Evolutionary conservation across 2,113 vertebrate genomes (phyloP), one percentile per base, ranked within the genome.

Genomic region (Thryonomys swinderianus): DNA sequence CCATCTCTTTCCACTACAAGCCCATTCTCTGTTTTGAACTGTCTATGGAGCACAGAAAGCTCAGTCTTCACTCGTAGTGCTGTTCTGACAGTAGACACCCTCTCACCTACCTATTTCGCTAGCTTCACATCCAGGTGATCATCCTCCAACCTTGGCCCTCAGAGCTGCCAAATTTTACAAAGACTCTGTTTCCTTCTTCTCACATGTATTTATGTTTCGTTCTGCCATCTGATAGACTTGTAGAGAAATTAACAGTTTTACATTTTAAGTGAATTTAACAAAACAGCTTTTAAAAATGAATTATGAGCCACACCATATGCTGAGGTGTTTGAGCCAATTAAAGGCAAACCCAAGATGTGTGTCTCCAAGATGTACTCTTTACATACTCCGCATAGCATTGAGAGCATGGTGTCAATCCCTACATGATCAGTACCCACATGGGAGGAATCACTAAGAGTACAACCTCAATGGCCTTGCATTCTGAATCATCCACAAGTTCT

Each of bases 251-350:
- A 74, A 85, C 20, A 79, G n/a, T n/a, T 90, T 80, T 80, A 74
- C 4, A 48, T 69, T 93, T 53, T n/a, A 94, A 78, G 37, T 83
- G 51, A 91, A 88, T 88, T 85, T 84, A 93, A 71, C 23, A 53
- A 92, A 74, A 83, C 12, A 89, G 8, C 42, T 74, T 92, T 90
- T 83, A n/a, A 79, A 45, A 90, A 69, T 59, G 23, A 88, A 73
- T 87, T 91, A 67, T 40, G 37, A 93, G 27, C 7, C 7, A 55
- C 9, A 12, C 12, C 21, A 51, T 62, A 71, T 57, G 79, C 18
- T 85, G 34, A n/a, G 5, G 61, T 81, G 25, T 69, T 93, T 88
- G 73, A 67, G 9, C 79, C 18, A 88, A 81, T 14, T 30, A 88
- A 51, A 88, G 37, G 78, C 25, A 73, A 84, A 74, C 45, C 80